These are phyloP conservation scores for Belonocnema kinseyi DNA, from an alignment of 1,140 invertebrate species.

Conservation along the genomic window DNA sequence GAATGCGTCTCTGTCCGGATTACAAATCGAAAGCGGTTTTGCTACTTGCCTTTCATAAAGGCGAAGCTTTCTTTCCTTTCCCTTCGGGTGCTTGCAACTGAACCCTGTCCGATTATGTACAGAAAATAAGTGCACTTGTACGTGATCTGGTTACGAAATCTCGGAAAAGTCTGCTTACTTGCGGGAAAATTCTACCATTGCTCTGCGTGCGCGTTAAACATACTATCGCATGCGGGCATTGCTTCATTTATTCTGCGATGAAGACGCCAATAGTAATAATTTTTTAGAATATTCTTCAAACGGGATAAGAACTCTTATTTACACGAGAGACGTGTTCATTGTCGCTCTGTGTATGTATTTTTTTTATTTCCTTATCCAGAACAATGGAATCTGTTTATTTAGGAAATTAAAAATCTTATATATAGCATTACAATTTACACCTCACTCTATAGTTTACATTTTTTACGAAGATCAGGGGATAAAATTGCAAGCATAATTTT, in stretches of 20 bases:
- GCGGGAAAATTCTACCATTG: neutral
- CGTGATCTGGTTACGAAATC: slow-evolving; percentile 60
- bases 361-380: neutral
- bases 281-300: slow-evolving; percentile 1
- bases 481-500: too few species aligned
- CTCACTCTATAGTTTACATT: too few species aligned
- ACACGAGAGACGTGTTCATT: neutral
- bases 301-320: slow-evolving; percentile 2
- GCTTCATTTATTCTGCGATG: slow-evolving; percentile 18
- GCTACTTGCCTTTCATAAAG: slow-evolving; percentile 67
- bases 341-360: neutral
- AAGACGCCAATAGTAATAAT: slow-evolving; percentile 17
- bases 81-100: slow-evolving; percentile 42
- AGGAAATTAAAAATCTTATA: neutral
- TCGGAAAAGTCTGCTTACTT: slow-evolving; percentile 46
- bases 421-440: neutral
- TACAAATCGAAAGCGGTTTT: slow-evolving; percentile 69
- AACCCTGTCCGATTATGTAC: slow-evolving; percentile 57
- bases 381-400: slow-evolving; percentile 1
- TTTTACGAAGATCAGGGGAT: too few species aligned
- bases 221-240: neutral
- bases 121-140: slow-evolving; percentile 65
- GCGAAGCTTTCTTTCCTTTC: slow-evolving; percentile 39
- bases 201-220: slow-evolving; percentile 16
- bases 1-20: slow-evolving; percentile 66